These are phyloP conservation scores for Poeciliopsis retropinna DNA, from an alignment of 2,113 vertebrate species.

Conservation along the genomic window DNA sequence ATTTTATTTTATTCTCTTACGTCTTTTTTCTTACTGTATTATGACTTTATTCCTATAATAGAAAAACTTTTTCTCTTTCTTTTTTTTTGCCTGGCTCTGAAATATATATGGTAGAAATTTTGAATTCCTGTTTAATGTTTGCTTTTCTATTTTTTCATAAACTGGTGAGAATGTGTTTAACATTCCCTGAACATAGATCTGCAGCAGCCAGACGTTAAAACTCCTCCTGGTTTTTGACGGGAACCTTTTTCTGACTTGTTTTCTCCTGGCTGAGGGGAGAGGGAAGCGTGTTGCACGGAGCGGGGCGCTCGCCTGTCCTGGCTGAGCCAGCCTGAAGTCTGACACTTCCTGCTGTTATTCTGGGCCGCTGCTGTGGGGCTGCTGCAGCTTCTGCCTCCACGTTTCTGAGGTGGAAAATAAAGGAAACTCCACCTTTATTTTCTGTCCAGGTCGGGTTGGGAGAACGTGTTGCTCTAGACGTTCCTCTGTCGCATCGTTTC, in stretches of 20 bases:
- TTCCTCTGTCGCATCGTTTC: neutral
- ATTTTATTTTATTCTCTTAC: too few species aligned
- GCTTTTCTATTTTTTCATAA: neutral
- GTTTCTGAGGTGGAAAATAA: constrained; percentile 25
- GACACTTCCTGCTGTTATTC: constrained; percentile 69
- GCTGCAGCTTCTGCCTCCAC: constrained; percentile 11
- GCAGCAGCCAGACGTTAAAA: neutral
- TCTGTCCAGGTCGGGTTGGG: constrained; percentile 53
- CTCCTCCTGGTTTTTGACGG: neutral
- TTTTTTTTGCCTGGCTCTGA: too few species aligned
- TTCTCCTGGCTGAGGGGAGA: constrained; percentile 12
- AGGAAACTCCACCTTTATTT: neutral
- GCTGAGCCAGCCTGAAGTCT: constrained; percentile 42
- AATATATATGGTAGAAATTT: too few species aligned
- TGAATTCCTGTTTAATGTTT: too few species aligned
- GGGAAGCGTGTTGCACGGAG: neutral
- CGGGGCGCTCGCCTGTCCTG: constrained; percentile 39
- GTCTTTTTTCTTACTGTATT: too few species aligned
- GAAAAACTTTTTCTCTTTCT: too few species aligned
- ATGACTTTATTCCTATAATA: too few species aligned
- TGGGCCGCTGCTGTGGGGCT: constrained; percentile 40
- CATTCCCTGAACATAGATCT: neutral
- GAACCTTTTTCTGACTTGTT: neutral
- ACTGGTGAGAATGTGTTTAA: neutral
- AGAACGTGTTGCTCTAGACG: constrained; percentile 27